Evolutionary conservation across 2,888 invertebrate species (phyloP).

Genomic region (Brenthis ino): DNA sequence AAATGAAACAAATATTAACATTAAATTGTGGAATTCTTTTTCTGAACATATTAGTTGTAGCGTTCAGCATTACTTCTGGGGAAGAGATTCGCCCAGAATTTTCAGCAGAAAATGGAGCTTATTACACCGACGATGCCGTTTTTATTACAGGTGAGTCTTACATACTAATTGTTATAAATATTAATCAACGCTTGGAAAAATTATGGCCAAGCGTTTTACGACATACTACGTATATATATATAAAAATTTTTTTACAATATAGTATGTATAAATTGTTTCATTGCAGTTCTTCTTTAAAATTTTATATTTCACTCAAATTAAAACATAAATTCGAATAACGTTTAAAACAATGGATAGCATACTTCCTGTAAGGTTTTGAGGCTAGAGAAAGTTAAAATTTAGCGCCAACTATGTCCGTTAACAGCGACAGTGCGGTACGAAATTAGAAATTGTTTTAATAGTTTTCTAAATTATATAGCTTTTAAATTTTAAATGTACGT

Average conservation of each 20-base stretch:
- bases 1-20: conserved; percentile 31
- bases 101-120: conserved; percentile 67
- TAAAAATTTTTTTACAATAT: too few relatives aligned
- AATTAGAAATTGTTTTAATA: conserved; percentile 4
- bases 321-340: conserved; percentile 40
- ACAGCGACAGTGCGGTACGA: conserved; percentile 27
- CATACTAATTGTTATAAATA: conserved; percentile 1
- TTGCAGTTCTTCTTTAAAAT: too few relatives aligned
- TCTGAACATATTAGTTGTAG: conserved; percentile 55
- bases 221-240: too few relatives aligned
- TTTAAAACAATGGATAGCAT: conserved; percentile 70
- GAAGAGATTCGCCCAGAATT: conserved; percentile 55
- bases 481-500: background rate
- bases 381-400: conserved; percentile 80
- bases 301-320: too few relatives aligned
- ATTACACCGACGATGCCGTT: conserved; percentile 76
- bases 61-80: conserved; percentile 60
- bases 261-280: too few relatives aligned
- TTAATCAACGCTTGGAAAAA: too few relatives aligned
- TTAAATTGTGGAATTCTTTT: conserved; percentile 45
- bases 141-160: conserved; percentile 71
- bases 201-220: too few relatives aligned
- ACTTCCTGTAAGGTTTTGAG: conserved; percentile 73
- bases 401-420: conserved; percentile 65
- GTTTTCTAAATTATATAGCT: too few relatives aligned